Evolutionary conservation across 2,113 vertebrate species (phyloP), one percentile per base, ranked within the genome.

Genomic region (Mellivora capensis): DNA sequence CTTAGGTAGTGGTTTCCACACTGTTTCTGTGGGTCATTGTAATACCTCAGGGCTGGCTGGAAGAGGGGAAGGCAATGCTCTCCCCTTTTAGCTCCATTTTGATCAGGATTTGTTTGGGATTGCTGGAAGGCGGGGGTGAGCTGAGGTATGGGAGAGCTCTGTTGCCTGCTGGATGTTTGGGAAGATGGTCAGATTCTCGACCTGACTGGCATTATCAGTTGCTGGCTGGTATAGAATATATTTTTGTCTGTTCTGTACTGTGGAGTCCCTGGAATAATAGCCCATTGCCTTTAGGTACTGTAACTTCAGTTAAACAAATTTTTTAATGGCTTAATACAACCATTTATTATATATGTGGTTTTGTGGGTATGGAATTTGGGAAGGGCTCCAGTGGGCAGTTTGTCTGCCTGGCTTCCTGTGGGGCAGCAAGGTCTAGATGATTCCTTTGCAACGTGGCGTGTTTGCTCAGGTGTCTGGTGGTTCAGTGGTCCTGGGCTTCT

Each of bases 221-320:
- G 57, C 79, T 62, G 29, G 37, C 49, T 67, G 71, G 64, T 31
- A 20, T 0, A 15, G 81, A 90, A 39, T 71, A 39, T 15, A 29
- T 74, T 47, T 80, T 59, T 64, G 54, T 93, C n/a, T 54, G 20
- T 86, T 85, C 64, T 89, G 17, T 76, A 37, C 44, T 39, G 62
- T 85, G 85, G 85, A 71, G 69, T 31, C 34, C 12, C 27, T 49
- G 47, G 15, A 64, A 31, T 62, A 81, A 71, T 54, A 42, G 34
- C 44, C 34, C 7, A 3, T 82, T 94, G 42, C 64, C 20, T 91
- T 31, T 82, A 12, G 25, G 7, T 91, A 29, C 44, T 59, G 34
- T 71, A 44, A 42, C 25, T 96, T 42, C 39, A 20, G 27, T n/a
- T n/a, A 21, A 47, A 77, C 47, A 10, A 29, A 6, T 34, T 34